A percentile compares a stretch with the other conserved stretches of the same genome.
These are phyloP conservation scores for Trachymyrmex septentrionalis DNA, from an alignment of 1,140 invertebrate genomes.

Conservation along the genomic window DNA sequence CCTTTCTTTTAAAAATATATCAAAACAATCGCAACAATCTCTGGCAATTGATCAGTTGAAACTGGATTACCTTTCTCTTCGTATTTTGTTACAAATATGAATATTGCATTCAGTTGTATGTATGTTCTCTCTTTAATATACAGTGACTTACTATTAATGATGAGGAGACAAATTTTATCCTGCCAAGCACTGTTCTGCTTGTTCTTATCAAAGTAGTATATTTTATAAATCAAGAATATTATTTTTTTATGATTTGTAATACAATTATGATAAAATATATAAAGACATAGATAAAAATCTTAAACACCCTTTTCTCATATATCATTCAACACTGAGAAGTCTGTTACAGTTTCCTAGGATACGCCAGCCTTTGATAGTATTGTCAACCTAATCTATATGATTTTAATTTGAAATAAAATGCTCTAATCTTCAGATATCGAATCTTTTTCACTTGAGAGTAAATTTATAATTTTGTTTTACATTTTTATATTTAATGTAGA, in stretches of 20 bases:
- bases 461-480: neutral
- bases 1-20: slow-evolving; percentile 30
- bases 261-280: neutral
- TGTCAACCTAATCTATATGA: neutral
- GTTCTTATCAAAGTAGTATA: neutral
- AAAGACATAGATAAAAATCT: slow-evolving; percentile 35
- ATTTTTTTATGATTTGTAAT: slow-evolving; percentile 33
- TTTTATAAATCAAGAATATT: neutral
- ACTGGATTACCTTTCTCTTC: slow-evolving; percentile 15
- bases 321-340: slow-evolving; percentile 30
- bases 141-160: slow-evolving; percentile 26
- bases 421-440: slow-evolving; percentile 15
- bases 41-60: neutral
- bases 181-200: neutral
- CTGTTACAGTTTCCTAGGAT: slow-evolving; percentile 68
- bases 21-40: slow-evolving; percentile 8
- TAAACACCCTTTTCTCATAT: slow-evolving; percentile 24
- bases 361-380: slow-evolving; percentile 32
- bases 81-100: slow-evolving; percentile 7
- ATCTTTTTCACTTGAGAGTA: neutral
- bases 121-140: neutral
- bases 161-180: neutral
- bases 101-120: slow-evolving; percentile 15
- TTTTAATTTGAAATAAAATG: slow-evolving; percentile 21
- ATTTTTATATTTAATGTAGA: slow-evolving; percentile 27